Evolutionary conservation across 2,888 invertebrate genomes (phyloP).

Genomic region (Caenorhabditis sinica): DNA sequence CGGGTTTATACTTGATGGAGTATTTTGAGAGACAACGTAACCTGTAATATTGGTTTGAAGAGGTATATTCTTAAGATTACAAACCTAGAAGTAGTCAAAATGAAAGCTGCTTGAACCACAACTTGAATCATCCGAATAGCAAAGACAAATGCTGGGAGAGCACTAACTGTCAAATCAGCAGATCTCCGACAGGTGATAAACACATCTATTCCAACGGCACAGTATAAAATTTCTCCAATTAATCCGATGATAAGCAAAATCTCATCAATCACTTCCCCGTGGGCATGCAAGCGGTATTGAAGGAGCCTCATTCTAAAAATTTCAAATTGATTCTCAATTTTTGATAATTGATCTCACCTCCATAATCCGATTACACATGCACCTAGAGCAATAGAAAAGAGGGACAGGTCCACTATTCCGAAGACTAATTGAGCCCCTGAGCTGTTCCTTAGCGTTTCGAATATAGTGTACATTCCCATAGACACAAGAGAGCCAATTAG

Average conservation of each 20-base stretch:
- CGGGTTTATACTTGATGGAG: slow-evolving; percentile 74
- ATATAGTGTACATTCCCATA: slow-evolving; percentile 81
- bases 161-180: slow-evolving; percentile 56
- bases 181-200: slow-evolving; percentile 65
- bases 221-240: slow-evolving; percentile 80
- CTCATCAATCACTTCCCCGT: slow-evolving; percentile 82
- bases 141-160: slow-evolving; percentile 76
- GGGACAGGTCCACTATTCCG: slow-evolving; percentile 78
- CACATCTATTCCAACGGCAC: slow-evolving; percentile 72
- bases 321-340: neutral
- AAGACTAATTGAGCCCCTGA: slow-evolving; percentile 79
- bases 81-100: slow-evolving; percentile 76
- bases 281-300: slow-evolving; percentile 78
- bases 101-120: slow-evolving; percentile 81
- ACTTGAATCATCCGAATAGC: slow-evolving; percentile 80
- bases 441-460: slow-evolving; percentile 73
- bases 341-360: slow-evolving; percentile 64
- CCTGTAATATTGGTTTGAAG: slow-evolving; percentile 34
- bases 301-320: slow-evolving; percentile 78
- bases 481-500: slow-evolving; percentile 81
- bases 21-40: slow-evolving; percentile 69
- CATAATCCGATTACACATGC: slow-evolving; percentile 79
- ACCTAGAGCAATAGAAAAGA: slow-evolving; percentile 78
- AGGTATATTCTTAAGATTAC: neutral
- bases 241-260: slow-evolving; percentile 81